Base-by-base conservation (phyloP, 2,113 vertebrate genomes). In the Chaetodon trifascialis region DNA sequence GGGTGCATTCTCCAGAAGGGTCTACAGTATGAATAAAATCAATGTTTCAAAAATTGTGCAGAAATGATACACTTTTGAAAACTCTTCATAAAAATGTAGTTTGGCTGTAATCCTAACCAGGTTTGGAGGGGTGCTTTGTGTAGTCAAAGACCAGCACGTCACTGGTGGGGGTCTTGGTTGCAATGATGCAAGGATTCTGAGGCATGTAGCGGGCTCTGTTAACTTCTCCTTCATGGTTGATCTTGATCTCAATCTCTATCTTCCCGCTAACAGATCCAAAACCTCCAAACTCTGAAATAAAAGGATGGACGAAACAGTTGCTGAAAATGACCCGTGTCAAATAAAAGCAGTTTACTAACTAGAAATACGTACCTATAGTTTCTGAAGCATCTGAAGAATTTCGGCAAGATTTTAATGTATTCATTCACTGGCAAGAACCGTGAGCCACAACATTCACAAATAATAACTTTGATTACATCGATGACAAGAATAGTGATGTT, bases 191-290 rank as follows among this genome's bases (percentile, higher is more conserved):
- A 5, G 98, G 98, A 87, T 99, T 99, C 93, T 99, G 98, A 2
- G 98, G 98, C 98, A 99, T 99, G 89, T 99, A 99, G 19, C 98
- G 97, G 0, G 98, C 98, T 92, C 98, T 92, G 94, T 99, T 99
- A 82, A 99, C 98, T 90, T 99, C 98, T 72, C 98, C 98, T 92
- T 99, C 98, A 1, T 99, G 98, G 89, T 99, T 99, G 71, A 99
- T 99, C 94, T 99, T 99, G 88, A 99, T 99, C 87, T 99, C 98
- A 77, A 99, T 99, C 80, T 99, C 98, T 80, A 99, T 99, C 90
- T 99, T 99, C 1, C 98, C 98, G 89, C 98, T 99, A 1, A 99
- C 98, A 8, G 98, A 99, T 11, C 98, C 98, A 95, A 99, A 99
- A 51, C 98, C 98, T 90, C 98, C 98, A 93, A 99, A 99, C 83